phyloP scores from a whole-genome alignment of 2,888 invertebrate species.

The Neoitamus cyanurus region DNA sequence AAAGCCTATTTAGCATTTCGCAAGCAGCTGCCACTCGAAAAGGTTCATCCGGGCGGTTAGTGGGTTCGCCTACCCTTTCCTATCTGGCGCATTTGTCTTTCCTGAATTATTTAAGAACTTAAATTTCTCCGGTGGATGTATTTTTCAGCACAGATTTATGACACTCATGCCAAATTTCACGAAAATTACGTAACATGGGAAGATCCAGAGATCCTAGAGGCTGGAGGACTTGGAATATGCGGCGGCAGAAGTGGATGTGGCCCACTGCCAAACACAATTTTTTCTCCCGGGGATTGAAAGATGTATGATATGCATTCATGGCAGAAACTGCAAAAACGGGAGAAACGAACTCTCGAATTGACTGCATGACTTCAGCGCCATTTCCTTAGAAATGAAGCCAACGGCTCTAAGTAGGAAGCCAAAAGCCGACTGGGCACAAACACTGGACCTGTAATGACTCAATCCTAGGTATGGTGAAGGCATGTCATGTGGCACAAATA shows the following conservation, averaged over 20 bases:
- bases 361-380: constrained; percentile 32
- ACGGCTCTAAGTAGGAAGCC: neutral
- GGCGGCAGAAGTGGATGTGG: constrained; percentile 31
- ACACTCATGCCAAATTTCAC: constrained; percentile 22
- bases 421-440: constrained; percentile 9
- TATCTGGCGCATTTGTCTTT: neutral
- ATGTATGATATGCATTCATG: constrained; percentile 25
- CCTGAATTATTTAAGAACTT: constrained; percentile 11
- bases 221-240: constrained; percentile 3
- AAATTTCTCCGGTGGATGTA: neutral
- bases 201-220: neutral
- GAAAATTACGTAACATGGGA: constrained; percentile 19
- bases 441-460: neutral
- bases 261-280: constrained; percentile 16
- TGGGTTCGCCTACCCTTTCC: neutral
- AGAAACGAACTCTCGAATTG: neutral
- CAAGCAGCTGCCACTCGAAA: neutral
- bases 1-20: neutral
- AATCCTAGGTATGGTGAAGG: neutral
- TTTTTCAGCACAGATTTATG: constrained; percentile 16
- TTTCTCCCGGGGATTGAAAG: constrained; percentile 12
- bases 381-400: constrained; percentile 27
- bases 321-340: neutral
- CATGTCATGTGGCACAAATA: constrained; percentile 18
- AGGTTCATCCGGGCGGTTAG: neutral